Evolutionary conservation across 2,888 invertebrate genomes (phyloP).

Genomic region (Physocephala rufipes): DNA sequence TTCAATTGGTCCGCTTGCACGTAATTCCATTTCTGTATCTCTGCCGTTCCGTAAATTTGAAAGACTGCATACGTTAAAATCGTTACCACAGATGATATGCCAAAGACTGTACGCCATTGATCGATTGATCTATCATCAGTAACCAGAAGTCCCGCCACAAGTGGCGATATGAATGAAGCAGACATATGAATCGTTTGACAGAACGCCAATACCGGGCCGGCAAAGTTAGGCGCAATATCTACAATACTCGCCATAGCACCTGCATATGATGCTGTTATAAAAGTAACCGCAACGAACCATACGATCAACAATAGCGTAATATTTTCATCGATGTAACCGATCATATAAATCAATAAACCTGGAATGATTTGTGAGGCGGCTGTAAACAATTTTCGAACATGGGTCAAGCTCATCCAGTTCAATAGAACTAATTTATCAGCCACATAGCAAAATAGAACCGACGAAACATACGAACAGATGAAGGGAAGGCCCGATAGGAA

Average conservation of each 20-base stretch:
- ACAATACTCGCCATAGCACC: conserved; percentile 81
- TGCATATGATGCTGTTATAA: conserved; percentile 77
- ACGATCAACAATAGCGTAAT: conserved; percentile 70
- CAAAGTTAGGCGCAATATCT: conserved; percentile 81
- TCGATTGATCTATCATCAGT: conserved; percentile 68
- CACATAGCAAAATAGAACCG: conserved; percentile 75
- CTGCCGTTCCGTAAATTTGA: conserved; percentile 75
- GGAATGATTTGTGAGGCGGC: conserved; percentile 76
- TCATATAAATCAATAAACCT: conserved; percentile 71
- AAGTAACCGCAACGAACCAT: conserved; percentile 76
- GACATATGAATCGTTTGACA: conserved; percentile 83
- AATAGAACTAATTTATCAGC: conserved; percentile 73
- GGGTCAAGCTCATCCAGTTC: conserved; percentile 71
- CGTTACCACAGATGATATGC: conserved; percentile 71
- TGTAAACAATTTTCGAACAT: conserved; percentile 75
- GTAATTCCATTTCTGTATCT: conserved; percentile 67
- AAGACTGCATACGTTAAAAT: conserved; percentile 72
- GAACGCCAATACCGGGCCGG: conserved; percentile 77
- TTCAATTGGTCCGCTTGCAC: conserved; percentile 15
- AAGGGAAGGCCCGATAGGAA: conserved; percentile 75
- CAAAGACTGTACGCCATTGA: conserved; percentile 75
- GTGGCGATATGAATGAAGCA: conserved; percentile 75
- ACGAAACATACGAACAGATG: conserved; percentile 75
- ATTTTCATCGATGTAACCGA: conserved; percentile 74
- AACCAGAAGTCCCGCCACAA: conserved; percentile 72